Conservation (phyloP, 2,888 invertebrate genomes). For the Elgonia sp. region DNA sequence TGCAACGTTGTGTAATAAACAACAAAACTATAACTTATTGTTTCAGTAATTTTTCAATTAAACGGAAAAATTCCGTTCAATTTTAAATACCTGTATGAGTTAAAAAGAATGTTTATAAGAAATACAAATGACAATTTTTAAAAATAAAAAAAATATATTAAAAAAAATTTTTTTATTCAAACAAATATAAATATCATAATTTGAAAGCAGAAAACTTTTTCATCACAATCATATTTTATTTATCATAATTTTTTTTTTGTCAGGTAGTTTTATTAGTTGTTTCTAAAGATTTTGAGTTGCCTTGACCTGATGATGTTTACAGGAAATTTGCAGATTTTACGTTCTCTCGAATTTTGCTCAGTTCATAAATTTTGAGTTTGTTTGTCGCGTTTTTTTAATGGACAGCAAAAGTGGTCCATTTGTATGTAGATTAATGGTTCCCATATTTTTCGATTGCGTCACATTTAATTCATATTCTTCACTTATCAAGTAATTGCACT, state of each 20-base stretch:
- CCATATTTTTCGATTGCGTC: constrained; percentile 32
- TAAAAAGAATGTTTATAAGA: too few relatives aligned
- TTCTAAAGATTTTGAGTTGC: background rate
- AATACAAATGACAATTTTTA: too few relatives aligned
- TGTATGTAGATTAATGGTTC: constrained; percentile 45
- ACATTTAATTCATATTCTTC: constrained; percentile 36
- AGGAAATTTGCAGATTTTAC: constrained; percentile 20
- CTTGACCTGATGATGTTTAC: constrained; percentile 49
- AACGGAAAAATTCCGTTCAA: background rate
- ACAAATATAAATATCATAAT: too few relatives aligned
- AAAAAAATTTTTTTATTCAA: too few relatives aligned
- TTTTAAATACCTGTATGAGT: too few relatives aligned
- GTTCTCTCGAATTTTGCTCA: constrained; percentile 3
- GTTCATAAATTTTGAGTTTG: constrained; percentile 38
- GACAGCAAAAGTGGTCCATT: constrained; percentile 13
- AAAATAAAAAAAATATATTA: too few relatives aligned
- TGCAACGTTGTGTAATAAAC: constrained; percentile 36
- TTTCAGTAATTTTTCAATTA: background rate
- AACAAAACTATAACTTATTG: background rate
- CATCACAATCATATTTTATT: background rate
- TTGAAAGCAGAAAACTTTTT: too few relatives aligned
- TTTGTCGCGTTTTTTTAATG: constrained; percentile 31
- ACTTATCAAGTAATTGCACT: constrained; percentile 35
- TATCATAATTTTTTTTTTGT: background rate
- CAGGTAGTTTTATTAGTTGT: background rate